phyloP scores from a whole-genome alignment of 2,888 invertebrate species.

The Mimachlamys varia region DNA sequence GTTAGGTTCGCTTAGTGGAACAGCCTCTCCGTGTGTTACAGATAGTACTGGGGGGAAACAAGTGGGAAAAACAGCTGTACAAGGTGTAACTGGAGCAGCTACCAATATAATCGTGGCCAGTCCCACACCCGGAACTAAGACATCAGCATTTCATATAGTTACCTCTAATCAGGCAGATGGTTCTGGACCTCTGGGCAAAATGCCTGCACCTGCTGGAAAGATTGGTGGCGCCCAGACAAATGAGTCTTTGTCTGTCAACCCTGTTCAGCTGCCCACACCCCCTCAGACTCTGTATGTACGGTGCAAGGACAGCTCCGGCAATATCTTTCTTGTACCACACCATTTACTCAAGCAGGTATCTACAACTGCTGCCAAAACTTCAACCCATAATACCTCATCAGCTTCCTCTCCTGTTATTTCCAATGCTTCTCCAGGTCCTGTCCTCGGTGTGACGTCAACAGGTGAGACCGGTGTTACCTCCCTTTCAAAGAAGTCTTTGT shows the following conservation, averaged over 20 bases:
- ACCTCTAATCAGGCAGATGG: slow-evolving; percentile 19
- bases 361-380: background rate
- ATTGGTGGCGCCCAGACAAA: background rate
- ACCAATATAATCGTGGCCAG: background rate
- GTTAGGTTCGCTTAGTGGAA: slow-evolving; percentile 51
- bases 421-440: background rate
- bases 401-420: background rate
- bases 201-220: background rate
- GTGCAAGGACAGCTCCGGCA: slow-evolving; percentile 71
- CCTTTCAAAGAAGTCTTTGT: background rate
- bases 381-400: background rate
- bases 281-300: slow-evolving; percentile 50
- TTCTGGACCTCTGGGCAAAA: background rate
- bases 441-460: background rate
- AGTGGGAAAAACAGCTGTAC: background rate
- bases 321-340: slow-evolving; percentile 72
- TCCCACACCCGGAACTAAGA: background rate
- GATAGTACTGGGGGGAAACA: background rate
- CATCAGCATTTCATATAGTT: background rate
- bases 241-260: background rate
- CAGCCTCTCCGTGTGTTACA: slow-evolving; percentile 36
- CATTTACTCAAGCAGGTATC: slow-evolving; percentile 58
- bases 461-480: background rate
- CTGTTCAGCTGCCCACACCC: background rate
- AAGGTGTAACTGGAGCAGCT: background rate